Evolutionary conservation across 1,140 invertebrate genomes (phyloP), one percentile per base, ranked within the genome.

Genomic region (Cotesia typhae): DNA sequence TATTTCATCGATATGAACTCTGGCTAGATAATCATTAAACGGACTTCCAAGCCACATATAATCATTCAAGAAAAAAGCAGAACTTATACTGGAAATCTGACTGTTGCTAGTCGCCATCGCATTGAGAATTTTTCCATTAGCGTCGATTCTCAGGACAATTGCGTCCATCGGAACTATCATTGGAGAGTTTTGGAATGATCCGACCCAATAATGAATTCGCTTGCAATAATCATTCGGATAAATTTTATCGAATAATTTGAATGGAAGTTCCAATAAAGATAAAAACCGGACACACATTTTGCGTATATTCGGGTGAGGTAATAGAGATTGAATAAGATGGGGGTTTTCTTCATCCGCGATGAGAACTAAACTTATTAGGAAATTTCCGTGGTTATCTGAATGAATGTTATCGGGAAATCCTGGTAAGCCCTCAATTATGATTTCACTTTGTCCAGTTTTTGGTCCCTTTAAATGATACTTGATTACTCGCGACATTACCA

Each of bases 361-460:
- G 0, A 79, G 47, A 9, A 92, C 84, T 10, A 95, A 78, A 2
- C 88, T 87, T 0, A 94, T 87, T 71, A 93, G 88, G 76, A 94
- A 90, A 6, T 92, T 92, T 37, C 91, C 92, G 36, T 89, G 83
- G 20, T 88, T 89, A 79, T 92, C 92, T 0, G 85, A 84, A 53
- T 92, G 89, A 38, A 96, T 82, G 82, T 95, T 96, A 82, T 97
- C 95, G n/a, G 94, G 93, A 5, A 89, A 68, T 78, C 95, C 95
- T 61, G 95, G 94, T 71, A 97, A 85, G 61, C 92, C 92, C 79
- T 93, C 91, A n/a, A 92, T 78, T 78, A 96, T 93, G 0, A 94
- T 84, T 79, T 95, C 94, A 2, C 82, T 80, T 71, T 89, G 88
- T n/a, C 94, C 94, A 77, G 90, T 89, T 72, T 93, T 94, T 2